phyloP scores from a whole-genome alignment of 2,888 invertebrate genomes.

The Eristalinus sepulchralis region DNA sequence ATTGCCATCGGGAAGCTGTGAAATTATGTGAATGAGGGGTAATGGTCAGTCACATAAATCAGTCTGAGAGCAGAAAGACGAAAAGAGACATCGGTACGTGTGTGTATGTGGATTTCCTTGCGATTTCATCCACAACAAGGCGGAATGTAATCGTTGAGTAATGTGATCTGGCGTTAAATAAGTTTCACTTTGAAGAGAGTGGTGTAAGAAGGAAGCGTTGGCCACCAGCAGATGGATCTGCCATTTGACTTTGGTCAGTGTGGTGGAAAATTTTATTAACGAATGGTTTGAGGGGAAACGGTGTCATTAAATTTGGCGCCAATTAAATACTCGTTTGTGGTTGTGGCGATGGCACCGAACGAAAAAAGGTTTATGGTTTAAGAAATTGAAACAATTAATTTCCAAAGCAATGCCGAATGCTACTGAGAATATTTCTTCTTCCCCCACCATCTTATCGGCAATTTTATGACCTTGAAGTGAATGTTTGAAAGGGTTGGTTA shows the following conservation, averaged over 20 bases:
- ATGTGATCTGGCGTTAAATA: slow-evolving; percentile 63
- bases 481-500: no score
- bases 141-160: slow-evolving; percentile 59
- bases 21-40: slow-evolving; percentile 45
- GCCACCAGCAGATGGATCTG: slow-evolving; percentile 32
- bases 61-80: slow-evolving; percentile 7
- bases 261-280: slow-evolving; percentile 44
- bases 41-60: slow-evolving; percentile 66
- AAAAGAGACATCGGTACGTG: slow-evolving; percentile 9
- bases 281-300: background rate
- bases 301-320: slow-evolving; percentile 65
- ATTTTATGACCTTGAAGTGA: background rate
- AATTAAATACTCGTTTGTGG: slow-evolving; percentile 65
- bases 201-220: background rate
- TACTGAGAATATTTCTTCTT: no score
- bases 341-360: slow-evolving; percentile 19
- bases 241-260: slow-evolving; percentile 61
- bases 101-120: slow-evolving; percentile 48
- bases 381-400: slow-evolving; percentile 47
- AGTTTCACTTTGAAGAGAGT: background rate
- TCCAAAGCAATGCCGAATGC: slow-evolving; percentile 2
- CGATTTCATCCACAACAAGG: slow-evolving; percentile 6
- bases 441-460: background rate
- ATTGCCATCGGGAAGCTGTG: slow-evolving; percentile 51
- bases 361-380: background rate